Evolutionary conservation across 2,888 invertebrate species (phyloP).

Genomic region (Oscheius sp.): DNA sequence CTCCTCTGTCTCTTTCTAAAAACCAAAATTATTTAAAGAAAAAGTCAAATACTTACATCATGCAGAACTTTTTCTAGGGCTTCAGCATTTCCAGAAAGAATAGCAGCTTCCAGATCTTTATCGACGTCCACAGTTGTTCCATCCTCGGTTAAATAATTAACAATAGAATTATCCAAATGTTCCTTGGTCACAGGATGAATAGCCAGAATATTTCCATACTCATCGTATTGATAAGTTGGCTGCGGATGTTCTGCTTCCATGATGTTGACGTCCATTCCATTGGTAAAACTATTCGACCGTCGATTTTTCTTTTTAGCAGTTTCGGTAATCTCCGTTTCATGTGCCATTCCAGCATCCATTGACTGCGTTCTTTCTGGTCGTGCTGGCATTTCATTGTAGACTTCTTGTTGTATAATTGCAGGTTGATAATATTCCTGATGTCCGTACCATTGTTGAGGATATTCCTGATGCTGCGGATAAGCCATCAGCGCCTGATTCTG

Average conservation of each 20-base stretch:
- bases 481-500: no score
- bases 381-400: background rate
- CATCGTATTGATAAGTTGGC: background rate
- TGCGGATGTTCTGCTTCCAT: background rate
- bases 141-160: background rate
- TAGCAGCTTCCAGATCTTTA: background rate
- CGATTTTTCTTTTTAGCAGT: background rate
- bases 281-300: conserved; percentile 15
- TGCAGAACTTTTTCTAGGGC: background rate
- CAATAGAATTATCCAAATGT: background rate
- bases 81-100: conserved; percentile 10
- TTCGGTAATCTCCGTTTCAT: background rate
- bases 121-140: no score
- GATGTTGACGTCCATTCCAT: background rate
- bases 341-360: conserved; percentile 1
- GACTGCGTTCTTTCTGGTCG: background rate
- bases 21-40: background rate
- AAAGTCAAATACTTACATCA: background rate
- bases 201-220: background rate
- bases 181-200: background rate
- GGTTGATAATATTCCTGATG: background rate
- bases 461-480: no score
- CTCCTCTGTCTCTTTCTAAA: background rate
- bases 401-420: background rate
- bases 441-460: background rate